These are phyloP conservation scores for Aradophagus sp. DNA, from an alignment of 1,140 invertebrate genomes.

Conservation along the genomic window DNA sequence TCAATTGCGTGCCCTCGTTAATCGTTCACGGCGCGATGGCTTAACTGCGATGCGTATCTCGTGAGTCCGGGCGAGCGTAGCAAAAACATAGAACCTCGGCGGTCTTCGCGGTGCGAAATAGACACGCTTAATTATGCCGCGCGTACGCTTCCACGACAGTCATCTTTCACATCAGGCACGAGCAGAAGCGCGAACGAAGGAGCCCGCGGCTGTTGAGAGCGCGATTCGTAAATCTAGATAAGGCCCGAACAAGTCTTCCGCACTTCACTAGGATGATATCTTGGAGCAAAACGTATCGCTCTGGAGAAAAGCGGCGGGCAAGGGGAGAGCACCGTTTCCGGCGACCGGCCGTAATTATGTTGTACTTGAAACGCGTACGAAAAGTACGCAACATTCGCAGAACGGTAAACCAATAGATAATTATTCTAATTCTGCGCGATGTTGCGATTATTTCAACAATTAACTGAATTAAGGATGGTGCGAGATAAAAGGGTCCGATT, in stretches of 20 bases:
- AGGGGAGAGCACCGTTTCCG: conserved; percentile 22
- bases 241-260: conserved; percentile 44
- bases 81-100: conserved; percentile 34
- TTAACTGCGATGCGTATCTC: conserved; percentile 63
- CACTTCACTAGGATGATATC: conserved; percentile 46
- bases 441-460: conserved; percentile 28
- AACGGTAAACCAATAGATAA: conserved; percentile 22
- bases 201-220: conserved; percentile 35
- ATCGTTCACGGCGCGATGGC: conserved; percentile 64
- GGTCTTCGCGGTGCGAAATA: no score
- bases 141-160: conserved; percentile 53
- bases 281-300: conserved; percentile 12
- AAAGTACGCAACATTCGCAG: conserved; percentile 38
- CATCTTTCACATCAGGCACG: conserved; percentile 42
- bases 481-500: conserved; percentile 16
- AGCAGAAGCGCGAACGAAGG: conserved; percentile 32
- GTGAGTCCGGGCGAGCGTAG: conserved; percentile 56
- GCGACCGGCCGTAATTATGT: conserved; percentile 27
- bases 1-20: conserved; percentile 62
- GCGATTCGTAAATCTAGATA: conserved; percentile 51
- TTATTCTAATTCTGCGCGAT: conserved; percentile 35
- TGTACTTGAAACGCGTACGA: conserved; percentile 34
- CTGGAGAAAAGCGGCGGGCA: background rate
- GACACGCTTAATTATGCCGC: conserved; percentile 62
- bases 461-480: conserved; percentile 28